These are phyloP conservation scores for Xyliphius kryptos DNA, from an alignment of 2,113 vertebrate genomes.

Conservation along the genomic window DNA sequence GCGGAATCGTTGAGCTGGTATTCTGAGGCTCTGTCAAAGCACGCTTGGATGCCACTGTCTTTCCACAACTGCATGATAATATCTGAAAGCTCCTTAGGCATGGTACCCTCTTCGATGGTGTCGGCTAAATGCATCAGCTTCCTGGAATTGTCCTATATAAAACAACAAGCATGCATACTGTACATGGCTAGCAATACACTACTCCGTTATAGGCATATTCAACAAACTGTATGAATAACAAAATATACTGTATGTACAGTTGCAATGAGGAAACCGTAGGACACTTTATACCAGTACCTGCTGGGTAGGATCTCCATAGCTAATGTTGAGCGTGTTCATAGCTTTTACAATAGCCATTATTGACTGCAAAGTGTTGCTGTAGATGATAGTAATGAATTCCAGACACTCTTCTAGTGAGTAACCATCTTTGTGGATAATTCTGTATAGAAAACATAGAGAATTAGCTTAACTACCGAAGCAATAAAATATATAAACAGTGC, in stretches of 20 bases:
- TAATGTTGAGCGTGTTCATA: slow-evolving; percentile 85
- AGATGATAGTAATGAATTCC: slow-evolving; percentile 92
- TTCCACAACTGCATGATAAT: slow-evolving; percentile 93
- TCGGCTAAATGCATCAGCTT: slow-evolving; percentile 92
- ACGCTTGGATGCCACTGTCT: slow-evolving; percentile 85
- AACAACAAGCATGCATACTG: no score
- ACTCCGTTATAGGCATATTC: no score
- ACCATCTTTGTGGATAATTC: slow-evolving; percentile 97
- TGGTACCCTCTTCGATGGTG: slow-evolving; percentile 90
- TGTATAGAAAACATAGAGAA: slow-evolving; percentile 53
- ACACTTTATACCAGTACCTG: no score
- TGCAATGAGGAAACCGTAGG: no score
- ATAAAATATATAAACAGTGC: no score
- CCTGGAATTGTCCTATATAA: slow-evolving; percentile 82
- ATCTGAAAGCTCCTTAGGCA: slow-evolving; percentile 92
- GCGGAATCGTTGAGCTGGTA: slow-evolving; percentile 97
- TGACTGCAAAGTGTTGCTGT: slow-evolving; percentile 94
- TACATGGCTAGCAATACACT: no score
- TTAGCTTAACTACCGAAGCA: no score
- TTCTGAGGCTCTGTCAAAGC: slow-evolving; percentile 89
- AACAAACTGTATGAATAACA: no score
- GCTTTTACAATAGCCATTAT: slow-evolving; percentile 90
- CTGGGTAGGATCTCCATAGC: slow-evolving; percentile 77
- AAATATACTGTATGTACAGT: no score
- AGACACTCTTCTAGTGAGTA: slow-evolving; percentile 91